These are phyloP conservation scores for Sander lucioperca DNA, from an alignment of 2,113 vertebrate species.

Conservation along the genomic window DNA sequence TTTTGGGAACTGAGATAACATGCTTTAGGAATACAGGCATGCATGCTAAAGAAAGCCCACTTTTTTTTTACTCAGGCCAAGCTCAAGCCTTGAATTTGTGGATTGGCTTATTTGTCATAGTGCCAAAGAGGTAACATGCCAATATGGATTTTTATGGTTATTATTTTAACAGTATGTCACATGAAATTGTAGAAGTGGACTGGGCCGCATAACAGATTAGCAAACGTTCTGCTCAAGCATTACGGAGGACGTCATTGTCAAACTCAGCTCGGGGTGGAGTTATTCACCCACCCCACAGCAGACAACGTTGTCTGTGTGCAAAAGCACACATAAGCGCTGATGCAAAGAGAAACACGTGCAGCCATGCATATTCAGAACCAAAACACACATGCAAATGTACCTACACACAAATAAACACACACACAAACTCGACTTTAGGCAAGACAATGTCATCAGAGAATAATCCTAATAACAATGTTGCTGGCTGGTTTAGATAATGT, in stretches of 20 bases:
- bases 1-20: slow-evolving; percentile 32
- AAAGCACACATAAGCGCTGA: slow-evolving; percentile 2
- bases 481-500: slow-evolving; percentile 67
- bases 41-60: slow-evolving; percentile 20
- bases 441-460: slow-evolving; percentile 57
- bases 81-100: slow-evolving; percentile 41
- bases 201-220: slow-evolving; percentile 31
- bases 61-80: slow-evolving; percentile 20
- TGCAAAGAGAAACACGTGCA: slow-evolving; percentile 18
- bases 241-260: slow-evolving; percentile 52
- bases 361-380: slow-evolving; percentile 4
- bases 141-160: slow-evolving; percentile 18
- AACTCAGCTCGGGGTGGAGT: slow-evolving; percentile 31
- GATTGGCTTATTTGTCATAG: slow-evolving; percentile 27
- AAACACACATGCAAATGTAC: background rate
- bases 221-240: slow-evolving; percentile 33
- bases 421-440: slow-evolving; percentile 26
- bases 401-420: background rate
- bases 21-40: slow-evolving; percentile 16
- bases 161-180: slow-evolving; percentile 7
- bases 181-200: slow-evolving; percentile 21
- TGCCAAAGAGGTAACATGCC: slow-evolving; percentile 46
- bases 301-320: slow-evolving; percentile 40
- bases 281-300: slow-evolving; percentile 29
- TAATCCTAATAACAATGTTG: slow-evolving; percentile 49